Percentiles rank a stretch among this genome's conserved stretches.
Evolutionary conservation across 2,113 vertebrate species (phyloP).

Genomic region (Pimephales promelas): DNA sequence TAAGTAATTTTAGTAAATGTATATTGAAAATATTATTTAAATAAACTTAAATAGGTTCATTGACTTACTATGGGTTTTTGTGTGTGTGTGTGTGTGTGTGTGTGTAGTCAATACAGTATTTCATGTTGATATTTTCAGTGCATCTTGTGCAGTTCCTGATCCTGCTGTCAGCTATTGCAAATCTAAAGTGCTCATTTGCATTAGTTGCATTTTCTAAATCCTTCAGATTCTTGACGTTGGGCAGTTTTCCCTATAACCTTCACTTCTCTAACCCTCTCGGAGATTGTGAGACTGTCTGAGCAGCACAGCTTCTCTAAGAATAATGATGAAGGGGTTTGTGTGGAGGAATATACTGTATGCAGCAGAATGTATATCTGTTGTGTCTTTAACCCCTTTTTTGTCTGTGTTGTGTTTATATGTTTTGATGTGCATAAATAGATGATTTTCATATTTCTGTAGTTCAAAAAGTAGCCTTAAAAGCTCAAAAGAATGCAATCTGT

Average conservation of each 20-base stretch:
- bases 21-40: neutral
- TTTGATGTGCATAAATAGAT: neutral
- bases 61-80: neutral
- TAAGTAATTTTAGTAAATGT: neutral
- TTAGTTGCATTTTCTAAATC: conserved; percentile 1
- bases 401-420: neutral
- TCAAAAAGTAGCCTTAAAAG: neutral
- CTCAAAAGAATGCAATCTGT: neutral
- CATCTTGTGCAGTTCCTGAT: neutral
- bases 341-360: neutral
- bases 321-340: conserved; percentile 4
- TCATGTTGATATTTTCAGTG: neutral
- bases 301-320: neutral
- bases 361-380: neutral
- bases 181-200: conserved; percentile 11
- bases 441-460: neutral
- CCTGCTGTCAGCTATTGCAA: neutral
- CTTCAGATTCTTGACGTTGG: conserved; percentile 42
- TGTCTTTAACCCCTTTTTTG: neutral
- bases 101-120: neutral
- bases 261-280: neutral
- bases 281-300: neutral
- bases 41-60: neutral
- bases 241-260: conserved; percentile 26
- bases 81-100: no score